phyloP scores from a whole-genome alignment of 1,140 invertebrate species.

The Aleiodes sp. region DNA sequence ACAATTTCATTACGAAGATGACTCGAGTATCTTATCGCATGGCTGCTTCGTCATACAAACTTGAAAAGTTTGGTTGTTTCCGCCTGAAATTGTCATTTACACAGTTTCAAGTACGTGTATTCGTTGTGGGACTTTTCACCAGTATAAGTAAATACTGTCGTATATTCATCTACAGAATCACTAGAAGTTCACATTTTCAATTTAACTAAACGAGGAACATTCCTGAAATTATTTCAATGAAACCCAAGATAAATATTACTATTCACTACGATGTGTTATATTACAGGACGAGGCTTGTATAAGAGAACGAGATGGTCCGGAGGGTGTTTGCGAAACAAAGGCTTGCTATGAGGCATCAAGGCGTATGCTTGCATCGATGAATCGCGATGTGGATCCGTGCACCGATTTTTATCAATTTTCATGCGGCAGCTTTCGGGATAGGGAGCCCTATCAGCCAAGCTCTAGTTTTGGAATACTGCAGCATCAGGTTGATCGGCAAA shows the following conservation, averaged over 20 bases:
- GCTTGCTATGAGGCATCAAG: slow-evolving; percentile 59
- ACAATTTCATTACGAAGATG: slow-evolving; percentile 2
- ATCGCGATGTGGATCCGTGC: slow-evolving; percentile 68
- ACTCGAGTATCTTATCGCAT: slow-evolving; percentile 8
- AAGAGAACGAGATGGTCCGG: slow-evolving; percentile 52
- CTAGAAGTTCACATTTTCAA: too few relatives aligned
- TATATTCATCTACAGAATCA: too few relatives aligned
- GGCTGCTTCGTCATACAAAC: neutral
- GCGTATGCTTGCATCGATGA: slow-evolving; percentile 59
- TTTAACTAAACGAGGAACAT: too few relatives aligned
- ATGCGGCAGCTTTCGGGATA: slow-evolving; percentile 69
- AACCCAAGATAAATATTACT: slow-evolving; percentile 12
- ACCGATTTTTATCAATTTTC: slow-evolving; percentile 77
- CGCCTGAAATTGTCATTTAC: neutral
- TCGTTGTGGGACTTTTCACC: neutral
- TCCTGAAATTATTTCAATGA: neutral
- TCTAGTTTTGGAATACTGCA: slow-evolving; percentile 61
- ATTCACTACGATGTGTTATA: neutral
- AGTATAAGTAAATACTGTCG: too few relatives aligned
- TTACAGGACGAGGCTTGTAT: slow-evolving; percentile 56
- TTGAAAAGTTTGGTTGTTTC: neutral
- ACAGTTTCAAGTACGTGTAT: neutral
- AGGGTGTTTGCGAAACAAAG: slow-evolving; percentile 54
- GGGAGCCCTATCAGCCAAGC: slow-evolving; percentile 50
- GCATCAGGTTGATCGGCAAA: slow-evolving; percentile 55